Conservation (phyloP, 2,888 invertebrate species). For the Ametastegia equiseti region DNA sequence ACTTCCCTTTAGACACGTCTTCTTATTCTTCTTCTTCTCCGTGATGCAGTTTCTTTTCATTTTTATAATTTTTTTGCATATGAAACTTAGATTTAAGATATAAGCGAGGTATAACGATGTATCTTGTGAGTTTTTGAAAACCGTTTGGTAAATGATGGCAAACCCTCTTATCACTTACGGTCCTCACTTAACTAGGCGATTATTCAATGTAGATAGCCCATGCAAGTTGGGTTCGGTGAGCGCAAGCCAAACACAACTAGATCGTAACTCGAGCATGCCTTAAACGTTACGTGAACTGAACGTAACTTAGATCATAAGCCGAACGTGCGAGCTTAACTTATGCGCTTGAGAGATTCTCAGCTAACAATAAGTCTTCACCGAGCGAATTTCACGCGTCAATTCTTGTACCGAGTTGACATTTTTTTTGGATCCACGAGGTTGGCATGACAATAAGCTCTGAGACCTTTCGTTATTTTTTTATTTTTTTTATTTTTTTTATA, state of each 20-base stretch:
- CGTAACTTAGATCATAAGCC: slow-evolving; percentile 42
- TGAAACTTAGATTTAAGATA: background rate
- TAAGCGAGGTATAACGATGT: background rate
- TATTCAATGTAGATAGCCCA: slow-evolving; percentile 40
- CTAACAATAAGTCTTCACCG: background rate
- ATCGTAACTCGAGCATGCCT: slow-evolving; percentile 39
- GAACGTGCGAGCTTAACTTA: slow-evolving; percentile 38
- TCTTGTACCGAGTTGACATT: slow-evolving; percentile 27
- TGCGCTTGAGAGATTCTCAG: background rate
- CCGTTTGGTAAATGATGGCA: background rate
- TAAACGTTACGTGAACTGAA: slow-evolving; percentile 38
- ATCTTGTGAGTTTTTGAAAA: background rate
- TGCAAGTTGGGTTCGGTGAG: slow-evolving; percentile 32
- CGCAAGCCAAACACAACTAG: slow-evolving; percentile 34
- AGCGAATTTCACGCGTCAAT: slow-evolving; percentile 40
- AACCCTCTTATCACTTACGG: slow-evolving; percentile 13
- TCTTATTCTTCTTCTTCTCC: background rate
- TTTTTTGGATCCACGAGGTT: background rate
- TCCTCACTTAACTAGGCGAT: slow-evolving; percentile 19
- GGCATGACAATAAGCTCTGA: background rate
- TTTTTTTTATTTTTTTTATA: background rate
- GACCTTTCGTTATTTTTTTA: background rate
- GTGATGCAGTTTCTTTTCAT: background rate
- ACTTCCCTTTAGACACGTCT: background rate
- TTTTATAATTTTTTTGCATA: background rate